Evolutionary conservation across 2,888 invertebrate genomes (phyloP), one percentile per base, ranked within the genome.

Genomic region (Heterodera filipjevi): DNA sequence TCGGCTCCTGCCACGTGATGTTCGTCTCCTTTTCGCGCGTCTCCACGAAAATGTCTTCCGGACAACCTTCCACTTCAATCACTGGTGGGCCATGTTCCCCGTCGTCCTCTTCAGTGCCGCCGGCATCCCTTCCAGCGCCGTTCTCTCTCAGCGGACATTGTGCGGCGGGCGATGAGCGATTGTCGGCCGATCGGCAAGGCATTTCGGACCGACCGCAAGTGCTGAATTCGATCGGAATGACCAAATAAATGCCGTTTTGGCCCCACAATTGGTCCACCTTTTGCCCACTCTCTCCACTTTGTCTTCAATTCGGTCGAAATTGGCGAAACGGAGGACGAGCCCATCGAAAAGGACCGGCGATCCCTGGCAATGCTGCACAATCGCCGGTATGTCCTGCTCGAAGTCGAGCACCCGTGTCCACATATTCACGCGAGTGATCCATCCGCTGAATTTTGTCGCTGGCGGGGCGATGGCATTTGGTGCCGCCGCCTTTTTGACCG

Each of bases 341-440:
- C 93, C 94, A 86, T 93, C 93, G 90, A 95, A 95, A 5, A 96
- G 91, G 0, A 84, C 84, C 68, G 84, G 84, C 12, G 86, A 82
- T 27, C 84, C 82, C 68, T 87, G 86, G 76, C 89, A 89, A 46
- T 84, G 82, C n/a, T 85, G 85, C 16, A 86, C 87, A 76, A 87
- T 83, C 10, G 80, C 74, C 16, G 89, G 88, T 12, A 89, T 83
- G 68, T 89, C 89, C 22, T 81, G 79, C 6, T 95, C 95, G 30
- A 95, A 93, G 89, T 96, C 95, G 0, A 96, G 91, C 64, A 95
- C 94, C 71, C 95, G 92, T 85, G 93, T 94, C 96, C 96, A 97
- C 79, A 96, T 93, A 91, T 96, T 95, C 49, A 95, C 94, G 90
- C 96, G 94, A 14, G 95, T 95, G 66, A 97, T 91, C 86, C 95